Evolutionary conservation across 2,113 vertebrate species (phyloP), one percentile per base, ranked within the genome.

Genomic region (Ctenodactylus gundi): DNA sequence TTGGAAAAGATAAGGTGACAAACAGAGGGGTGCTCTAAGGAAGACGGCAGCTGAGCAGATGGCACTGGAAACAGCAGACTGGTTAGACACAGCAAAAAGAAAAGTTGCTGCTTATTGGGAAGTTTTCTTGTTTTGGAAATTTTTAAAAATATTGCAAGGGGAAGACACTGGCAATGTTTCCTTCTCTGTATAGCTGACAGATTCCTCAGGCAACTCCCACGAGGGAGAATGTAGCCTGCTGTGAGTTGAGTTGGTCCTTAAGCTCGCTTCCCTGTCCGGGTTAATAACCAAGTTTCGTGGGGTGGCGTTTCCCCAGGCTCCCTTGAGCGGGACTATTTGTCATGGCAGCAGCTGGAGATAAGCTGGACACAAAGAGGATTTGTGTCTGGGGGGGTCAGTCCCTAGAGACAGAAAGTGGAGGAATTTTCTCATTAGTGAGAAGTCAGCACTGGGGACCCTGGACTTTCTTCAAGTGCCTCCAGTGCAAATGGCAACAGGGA

Each of bases 401-500:
- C 92, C 89, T 96, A 64, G 96, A 95, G 78, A 97, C 97, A 1
- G 51, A 82, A 46, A 18, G 68, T 1, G 1, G 90, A 97, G 87
- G 97, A 96, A 97, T 97, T 96, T 97, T 97, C 80, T 97, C 96
- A 96, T 97, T 96, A 97, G 95, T 64, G 41, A 20, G 46, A 91
- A 94, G 75, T 70, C 55, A 10, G 76, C 11, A n/a, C 51, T 31
- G 70, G 75, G 84, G 55, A 65, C 85, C n/a, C 53, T 25, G 31
- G 64, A 39, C 72, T 95, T 81, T 85, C 36, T 78, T 51, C 20
- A 4, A 13, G 2, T 0, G 18, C 11, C 68, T 18, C n/a, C 67
- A 23, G 70, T 23, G 36, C 44, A 41, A 68, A 73, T 4, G 20
- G 77, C 55, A 57, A 49, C 17, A 18, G 51, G 78, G 55, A 72